Percentiles rank a stretch among this genome's conserved stretches.
These are phyloP conservation scores for Merops nubicus DNA, from an alignment of 2,113 vertebrate genomes.

Conservation along the genomic window DNA sequence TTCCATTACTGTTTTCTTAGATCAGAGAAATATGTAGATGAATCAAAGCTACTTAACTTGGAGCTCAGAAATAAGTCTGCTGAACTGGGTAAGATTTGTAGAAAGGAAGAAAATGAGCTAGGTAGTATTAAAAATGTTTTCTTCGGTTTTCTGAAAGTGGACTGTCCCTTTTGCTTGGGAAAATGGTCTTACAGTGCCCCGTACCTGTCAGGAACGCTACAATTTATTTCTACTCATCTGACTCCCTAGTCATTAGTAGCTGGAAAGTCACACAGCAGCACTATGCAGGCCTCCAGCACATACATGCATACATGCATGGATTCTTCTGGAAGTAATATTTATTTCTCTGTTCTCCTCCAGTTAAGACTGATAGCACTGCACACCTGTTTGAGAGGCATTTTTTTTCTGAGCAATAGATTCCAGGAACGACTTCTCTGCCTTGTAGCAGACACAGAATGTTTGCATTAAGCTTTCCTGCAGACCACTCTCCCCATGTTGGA, in stretches of 20 bases:
- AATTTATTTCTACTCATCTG: not conserved
- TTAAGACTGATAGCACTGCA: not conserved
- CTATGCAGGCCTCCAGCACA: not conserved
- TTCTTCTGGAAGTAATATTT: not conserved
- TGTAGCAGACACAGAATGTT: not conserved
- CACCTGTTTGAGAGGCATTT: not conserved
- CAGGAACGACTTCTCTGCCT: not conserved
- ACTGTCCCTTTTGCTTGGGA: not conserved
- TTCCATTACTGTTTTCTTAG: slow-evolving; percentile 57
- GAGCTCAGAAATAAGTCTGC: slow-evolving; percentile 71
- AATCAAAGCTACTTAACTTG: slow-evolving; percentile 52
- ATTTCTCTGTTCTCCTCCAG: not conserved
- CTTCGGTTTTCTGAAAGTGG: not conserved
- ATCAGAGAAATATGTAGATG: slow-evolving; percentile 53
- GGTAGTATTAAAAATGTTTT: not conserved
- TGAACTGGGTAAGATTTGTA: slow-evolving; percentile 73
- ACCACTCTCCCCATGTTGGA: not conserved
- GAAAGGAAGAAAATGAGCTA: not conserved
- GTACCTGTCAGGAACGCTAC: not conserved
- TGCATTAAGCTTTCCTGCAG: not conserved
- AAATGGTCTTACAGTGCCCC: not conserved
- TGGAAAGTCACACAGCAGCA: not conserved
- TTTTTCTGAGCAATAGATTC: not conserved
- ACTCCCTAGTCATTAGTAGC: not conserved
- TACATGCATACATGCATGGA: not conserved